Evolutionary conservation across 2,888 invertebrate species (phyloP).

Genomic region (Drosophila tanythrix): DNA sequence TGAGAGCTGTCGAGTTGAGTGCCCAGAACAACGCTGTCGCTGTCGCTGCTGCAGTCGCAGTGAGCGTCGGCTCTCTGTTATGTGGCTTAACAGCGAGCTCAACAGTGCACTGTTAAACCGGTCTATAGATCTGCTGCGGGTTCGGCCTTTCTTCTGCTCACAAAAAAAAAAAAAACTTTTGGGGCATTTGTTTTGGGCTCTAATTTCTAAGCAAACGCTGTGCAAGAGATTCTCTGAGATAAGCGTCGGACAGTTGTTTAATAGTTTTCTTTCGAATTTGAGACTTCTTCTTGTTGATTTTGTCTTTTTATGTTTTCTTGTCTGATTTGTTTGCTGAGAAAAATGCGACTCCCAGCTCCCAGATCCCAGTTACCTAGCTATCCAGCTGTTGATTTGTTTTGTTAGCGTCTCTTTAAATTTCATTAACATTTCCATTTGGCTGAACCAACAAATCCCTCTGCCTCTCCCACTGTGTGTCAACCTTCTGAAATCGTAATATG

Average conservation of each 20-base stretch:
- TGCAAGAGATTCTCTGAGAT: conserved; percentile 60
- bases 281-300: conserved; percentile 39
- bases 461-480: conserved; percentile 55
- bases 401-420: conserved; percentile 77
- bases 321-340: conserved; percentile 69
- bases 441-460: conserved; percentile 20
- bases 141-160: conserved; percentile 40
- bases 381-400: conserved; percentile 61
- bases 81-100: conserved; percentile 17
- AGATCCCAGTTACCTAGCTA: conserved; percentile 15
- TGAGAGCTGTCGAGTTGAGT: conserved; percentile 70
- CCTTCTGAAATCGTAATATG: conserved; percentile 59
- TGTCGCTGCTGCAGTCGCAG: conserved; percentile 19
- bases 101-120: conserved; percentile 70
- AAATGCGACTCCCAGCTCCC: conserved; percentile 49
- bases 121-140: conserved; percentile 38
- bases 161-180: conserved; percentile 26
- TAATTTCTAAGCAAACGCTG: conserved; percentile 78
- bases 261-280: conserved; percentile 80
- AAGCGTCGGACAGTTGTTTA: conserved; percentile 72
- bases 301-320: conserved; percentile 26
- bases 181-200: conserved; percentile 76
- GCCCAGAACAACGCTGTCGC: conserved; percentile 65
- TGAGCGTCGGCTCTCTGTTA: conserved; percentile 16
- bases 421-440: conserved; percentile 69